A percentile compares a stretch with the other conserved stretches of the same genome.
Conservation (phyloP, 37 sponge, comb jelly and placozoan genomes). For the Beroe ovata region DNA sequence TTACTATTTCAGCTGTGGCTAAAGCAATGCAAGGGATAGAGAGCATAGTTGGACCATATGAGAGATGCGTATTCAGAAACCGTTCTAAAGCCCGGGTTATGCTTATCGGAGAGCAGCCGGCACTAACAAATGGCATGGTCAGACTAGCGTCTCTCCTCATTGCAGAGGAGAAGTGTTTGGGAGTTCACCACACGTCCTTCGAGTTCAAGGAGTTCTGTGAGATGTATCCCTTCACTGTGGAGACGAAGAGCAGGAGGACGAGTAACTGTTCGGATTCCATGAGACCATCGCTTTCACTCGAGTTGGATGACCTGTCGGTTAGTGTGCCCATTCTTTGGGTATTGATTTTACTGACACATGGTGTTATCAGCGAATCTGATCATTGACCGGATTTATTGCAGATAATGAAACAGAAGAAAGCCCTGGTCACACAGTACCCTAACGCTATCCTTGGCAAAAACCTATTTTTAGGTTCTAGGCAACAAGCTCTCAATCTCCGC, state of each 20-base stretch:
- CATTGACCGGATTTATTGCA: no score
- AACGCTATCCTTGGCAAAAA: not conserved
- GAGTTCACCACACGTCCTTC: not conserved
- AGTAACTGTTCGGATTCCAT: not conserved
- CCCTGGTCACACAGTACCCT: slow-evolving; percentile 41
- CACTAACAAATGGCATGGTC: not conserved
- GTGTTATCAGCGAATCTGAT: no score
- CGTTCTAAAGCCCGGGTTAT: not conserved
- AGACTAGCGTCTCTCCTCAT: not conserved
- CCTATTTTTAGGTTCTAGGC: not conserved
- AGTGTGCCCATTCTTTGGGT: no score
- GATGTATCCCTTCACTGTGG: not conserved
- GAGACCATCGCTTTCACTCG: not conserved
- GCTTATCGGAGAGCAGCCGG: not conserved
- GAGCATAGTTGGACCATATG: slow-evolving; percentile 14
- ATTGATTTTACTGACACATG: no score
- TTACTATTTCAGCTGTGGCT: not conserved
- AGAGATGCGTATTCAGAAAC: not conserved
- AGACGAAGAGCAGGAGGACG: not conserved
- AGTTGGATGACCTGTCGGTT: not conserved
- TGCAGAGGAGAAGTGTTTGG: slow-evolving; percentile 12
- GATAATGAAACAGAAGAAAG: slow-evolving; percentile 44
- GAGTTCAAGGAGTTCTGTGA: slow-evolving; percentile 10
- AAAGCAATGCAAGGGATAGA: not conserved
- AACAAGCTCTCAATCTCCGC: not conserved